phyloP scores from a whole-genome alignment of 2,113 vertebrate genomes.

The Platysteira castanea region DNA sequence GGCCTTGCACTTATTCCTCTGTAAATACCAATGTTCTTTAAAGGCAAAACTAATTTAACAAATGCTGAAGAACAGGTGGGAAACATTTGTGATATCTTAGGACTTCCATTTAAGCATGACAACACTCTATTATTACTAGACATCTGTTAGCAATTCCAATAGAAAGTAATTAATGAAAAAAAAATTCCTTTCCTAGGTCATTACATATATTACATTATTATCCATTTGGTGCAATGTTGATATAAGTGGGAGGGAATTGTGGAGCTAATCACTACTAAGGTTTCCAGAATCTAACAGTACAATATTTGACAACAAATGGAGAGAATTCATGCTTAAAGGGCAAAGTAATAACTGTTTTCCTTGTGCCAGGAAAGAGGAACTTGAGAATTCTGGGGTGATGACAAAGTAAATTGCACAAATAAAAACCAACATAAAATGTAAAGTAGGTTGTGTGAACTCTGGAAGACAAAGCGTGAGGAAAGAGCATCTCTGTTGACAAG shows the following conservation, averaged over 20 bases:
- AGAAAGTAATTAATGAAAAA: not conserved
- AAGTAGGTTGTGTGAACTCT: not conserved
- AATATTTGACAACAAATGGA: not conserved
- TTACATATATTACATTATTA: not conserved
- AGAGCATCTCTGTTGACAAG: not conserved
- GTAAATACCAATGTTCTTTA: not conserved
- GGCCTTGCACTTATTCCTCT: not conserved
- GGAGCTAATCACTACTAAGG: not conserved
- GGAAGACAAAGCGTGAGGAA: not conserved
- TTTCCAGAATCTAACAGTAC: not conserved
- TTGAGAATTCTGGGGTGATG: not conserved
- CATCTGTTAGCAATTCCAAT: not conserved
- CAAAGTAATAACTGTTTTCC: not conserved
- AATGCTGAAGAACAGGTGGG: not conserved
- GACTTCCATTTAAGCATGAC: not conserved
- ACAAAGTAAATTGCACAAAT: conserved; percentile 26
- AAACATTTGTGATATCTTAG: not conserved
- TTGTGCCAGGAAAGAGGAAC: not conserved
- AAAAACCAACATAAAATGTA: not conserved
- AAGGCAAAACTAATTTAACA: not conserved
- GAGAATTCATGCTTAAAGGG: conserved; percentile 15
- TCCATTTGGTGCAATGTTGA: not conserved
- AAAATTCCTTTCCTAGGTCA: not conserved
- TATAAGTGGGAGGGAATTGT: not conserved
- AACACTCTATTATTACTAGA: not conserved